Evolutionary conservation across 2,113 vertebrate genomes (phyloP).

Genomic region (human): GRCh38 chr16:89991501-89992000

Average conservation of each 20-base stretch:
- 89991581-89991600: not conserved
- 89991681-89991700: not conserved
- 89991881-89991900: not conserved
- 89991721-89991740: not conserved
- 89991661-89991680: too few species aligned
- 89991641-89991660: not conserved
- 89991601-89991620: not conserved
- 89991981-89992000: not conserved
- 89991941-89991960: not conserved
- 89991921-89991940: not conserved
- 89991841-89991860: not conserved
- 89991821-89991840: not conserved
- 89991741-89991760: not conserved
- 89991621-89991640: fast-evolving
- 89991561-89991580: not conserved
- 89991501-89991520: not conserved
- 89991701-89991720: not conserved
- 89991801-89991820: not conserved
- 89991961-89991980: not conserved
- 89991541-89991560: not conserved
- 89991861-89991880: not conserved
- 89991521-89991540: not conserved
- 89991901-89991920: not conserved
- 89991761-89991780: not conserved
- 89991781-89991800: too few species aligned